These are phyloP conservation scores for Mirza zaza DNA, from an alignment of 2,113 vertebrate genomes.

Conservation along the genomic window DNA sequence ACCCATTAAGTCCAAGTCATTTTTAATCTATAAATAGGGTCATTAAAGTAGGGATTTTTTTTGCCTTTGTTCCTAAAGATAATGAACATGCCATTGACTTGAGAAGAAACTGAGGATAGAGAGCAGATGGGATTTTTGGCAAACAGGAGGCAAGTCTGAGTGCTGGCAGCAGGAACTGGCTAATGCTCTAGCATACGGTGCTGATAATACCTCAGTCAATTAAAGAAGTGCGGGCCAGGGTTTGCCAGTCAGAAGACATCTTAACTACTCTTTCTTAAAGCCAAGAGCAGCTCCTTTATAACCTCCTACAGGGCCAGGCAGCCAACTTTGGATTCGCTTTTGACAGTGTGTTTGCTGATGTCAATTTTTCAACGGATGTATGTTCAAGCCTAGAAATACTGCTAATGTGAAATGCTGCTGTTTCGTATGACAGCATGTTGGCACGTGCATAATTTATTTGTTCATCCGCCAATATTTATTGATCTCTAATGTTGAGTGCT, in stretches of 20 bases:
- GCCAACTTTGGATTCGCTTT: conserved; percentile 35
- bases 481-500: background rate
- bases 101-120: background rate
- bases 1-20: background rate
- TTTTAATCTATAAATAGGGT: conserved; percentile 13
- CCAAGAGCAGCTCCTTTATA: background rate
- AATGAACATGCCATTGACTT: background rate
- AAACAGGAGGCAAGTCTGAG: background rate
- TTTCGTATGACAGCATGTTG: background rate
- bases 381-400: background rate
- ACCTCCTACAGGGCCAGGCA: background rate
- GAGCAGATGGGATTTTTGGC: conserved; percentile 70
- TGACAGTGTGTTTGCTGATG: conserved; percentile 17
- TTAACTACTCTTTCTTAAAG: conserved; percentile 51
- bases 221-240: conserved; percentile 9
- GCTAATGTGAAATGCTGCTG: background rate
- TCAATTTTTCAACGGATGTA: conserved; percentile 2
- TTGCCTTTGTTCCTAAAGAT: conserved; percentile 44
- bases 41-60: background rate
- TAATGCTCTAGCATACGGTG: conserved; percentile 36
- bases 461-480: conserved; percentile 50
- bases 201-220: conserved; percentile 59
- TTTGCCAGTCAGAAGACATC: conserved; percentile 46
- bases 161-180: conserved; percentile 32
- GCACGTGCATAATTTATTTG: background rate